Base-by-base conservation (phyloP, 2,888 invertebrate species). In the Ophioninae sp. region DNA sequence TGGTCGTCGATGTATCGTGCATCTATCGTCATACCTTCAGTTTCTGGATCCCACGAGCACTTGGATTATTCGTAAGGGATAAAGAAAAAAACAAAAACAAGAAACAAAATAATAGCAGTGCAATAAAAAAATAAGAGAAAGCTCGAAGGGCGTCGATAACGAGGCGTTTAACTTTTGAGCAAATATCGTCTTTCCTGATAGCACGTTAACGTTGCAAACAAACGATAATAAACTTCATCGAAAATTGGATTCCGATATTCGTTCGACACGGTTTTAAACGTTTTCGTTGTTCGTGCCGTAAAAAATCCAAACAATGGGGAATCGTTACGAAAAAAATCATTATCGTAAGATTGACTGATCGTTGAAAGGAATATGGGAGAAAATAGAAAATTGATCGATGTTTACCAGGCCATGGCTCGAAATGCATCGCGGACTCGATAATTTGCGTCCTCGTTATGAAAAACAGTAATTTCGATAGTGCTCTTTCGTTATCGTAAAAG, bases 11-110 rank as follows among this genome's bases (percentile, higher is more conserved):
- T 74, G 71, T 72, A 78, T 81, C 84, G 86, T 85, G 85, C 83
- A 83, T 77, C 79, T 83, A 86, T 80, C 79, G 81, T 85, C 87
- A 85, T 88, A 88, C 88, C 88, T 88, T 75, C 78, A 85, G 85
- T 86, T 85, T 82, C 85, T 79, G 86, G 85, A 86, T 86, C 85
- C 87, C 86, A 74, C 77, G 85, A 85, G 85, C 82, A 86, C 85
- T 85, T 84, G 68, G 75, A 84, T 69, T 76, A 67, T 72, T 79
- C 41, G 73, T 39, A 75, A 73, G 79, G 78, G 69, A 75, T 13
- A 67, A 61, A 79, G 58, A 71, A 85, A 72, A 59, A 67, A 64
- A 73, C 23, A 13, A 51, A 44, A 79, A 67, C 67, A 41, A 72
- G 72, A 67, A 63, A 61, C 5, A 58, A 67, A 63, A 51, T n/a